Base-by-base conservation (phyloP, 2,888 invertebrate genomes). In the Magallana nippona region DNA sequence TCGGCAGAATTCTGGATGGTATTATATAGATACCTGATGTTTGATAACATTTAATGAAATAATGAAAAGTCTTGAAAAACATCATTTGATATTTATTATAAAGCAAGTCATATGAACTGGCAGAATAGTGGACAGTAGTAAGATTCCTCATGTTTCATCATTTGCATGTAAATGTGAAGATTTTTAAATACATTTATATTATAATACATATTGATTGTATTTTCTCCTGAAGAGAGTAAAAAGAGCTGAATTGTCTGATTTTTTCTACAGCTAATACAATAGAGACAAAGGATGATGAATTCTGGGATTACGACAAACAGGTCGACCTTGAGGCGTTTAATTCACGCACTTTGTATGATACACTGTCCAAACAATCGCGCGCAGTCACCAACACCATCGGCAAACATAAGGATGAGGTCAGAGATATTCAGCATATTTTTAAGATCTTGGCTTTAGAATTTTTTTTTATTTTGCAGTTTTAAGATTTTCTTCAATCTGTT, bases 261-360 rank as follows among this genome's bases (percentile, higher is more conserved):
- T 56, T 55, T 13, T 17, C 86, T 87, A 13, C 85, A 90, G 92
- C 89, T 22, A 85, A 84, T 63, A 88, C 89, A 1, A 87, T 89
- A 17, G 91, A 92, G 32, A 87, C 89, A 32, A 89, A 90, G 85
- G 89, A 89, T 57, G 93, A 93, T 85, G 93, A 93, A 78, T 93
- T 93, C 92, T 94, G 93, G 94, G 94, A 94, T 86, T 93, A 94
- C 60, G 91, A 92, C 86, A 86, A 90, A 56, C 94, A 93, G 82
- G 90, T 92, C 2, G 93, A 93, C 84, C 88, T 94, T 63, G 94
- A 94, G 83, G 92, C 92, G 1, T 94, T 94, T 89, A 92, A 89
- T 80, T 89, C 92, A 1, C 86, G 88, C n/a, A 89, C 89, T 2
- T 89, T 94, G 58, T 94, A 94, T 77, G 92, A 93, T 82, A 92